Evolutionary conservation across 2,797 vertebrate genomes (phyloP), one percentile per base, ranked within the genome.

Genomic region (Prionace glauca): DNA sequence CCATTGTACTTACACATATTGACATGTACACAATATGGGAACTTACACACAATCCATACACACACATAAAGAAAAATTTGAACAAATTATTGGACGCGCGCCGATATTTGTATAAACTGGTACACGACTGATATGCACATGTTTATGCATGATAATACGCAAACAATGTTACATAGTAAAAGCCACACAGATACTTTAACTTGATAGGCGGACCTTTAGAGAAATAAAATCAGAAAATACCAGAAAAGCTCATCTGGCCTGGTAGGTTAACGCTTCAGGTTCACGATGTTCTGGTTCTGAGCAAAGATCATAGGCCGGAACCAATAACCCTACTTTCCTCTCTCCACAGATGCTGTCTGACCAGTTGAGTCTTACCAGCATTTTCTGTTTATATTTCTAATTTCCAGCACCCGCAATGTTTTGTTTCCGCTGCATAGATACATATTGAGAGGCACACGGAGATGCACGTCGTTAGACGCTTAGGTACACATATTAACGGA

Each of bases 331-430:
- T 65, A 9, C 32, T 24, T 41, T 69, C 62, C n/a, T 92, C 8
- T 69, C 60, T 65, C 88, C 60, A 65, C 32, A 91, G 88, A 91
- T 91, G 88, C 62, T 41, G 65, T 20, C n/a, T 92, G 90, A 69
- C 16, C 18, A 65, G 32, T 22, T 9, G 29, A 36, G 60, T 10
- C 7, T 91, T 45, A 24, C 74, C 29, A 77, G 10, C 74, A 88
- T 60, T 62, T 60, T 60, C 3, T n/a, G 0, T 60, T n/a, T 7
- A n/a, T 62, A 62, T 90, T 56, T 56, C 86, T 60, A 50, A 90
- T 32, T 62, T 90, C 14, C n/a, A 69, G 65, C 29, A 92, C 22
- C n/a, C 22, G 41, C 22, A 45, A 41, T 41, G 1, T 45, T 84
- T 84, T 84, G 41, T 7, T 41, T 36, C n/a, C 32, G n/a, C 20